These are phyloP conservation scores for Microplitis manilae DNA, from an alignment of 2,888 invertebrate genomes.

Conservation along the genomic window DNA sequence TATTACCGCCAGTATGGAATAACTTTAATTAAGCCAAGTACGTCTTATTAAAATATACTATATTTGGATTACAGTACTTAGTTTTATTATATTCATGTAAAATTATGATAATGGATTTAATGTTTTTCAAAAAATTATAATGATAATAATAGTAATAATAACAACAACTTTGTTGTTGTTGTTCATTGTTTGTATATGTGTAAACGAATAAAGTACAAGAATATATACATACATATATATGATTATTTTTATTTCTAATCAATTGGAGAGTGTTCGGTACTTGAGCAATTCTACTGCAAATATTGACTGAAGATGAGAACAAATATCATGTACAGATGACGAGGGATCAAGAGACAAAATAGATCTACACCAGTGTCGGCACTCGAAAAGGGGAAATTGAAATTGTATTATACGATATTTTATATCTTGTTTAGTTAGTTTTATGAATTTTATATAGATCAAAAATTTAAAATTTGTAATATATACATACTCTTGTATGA, in stretches of 20 bases:
- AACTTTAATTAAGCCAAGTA: too few species aligned
- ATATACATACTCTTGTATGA: too few species aligned
- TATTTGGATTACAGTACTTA: too few species aligned
- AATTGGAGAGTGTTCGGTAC: slow-evolving; percentile 22
- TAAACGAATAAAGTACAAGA: neutral
- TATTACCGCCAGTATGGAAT: too few species aligned
- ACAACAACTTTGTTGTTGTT: neutral
- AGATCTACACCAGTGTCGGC: slow-evolving; percentile 11
- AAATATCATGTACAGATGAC: slow-evolving; percentile 21
- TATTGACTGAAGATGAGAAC: slow-evolving; percentile 13
- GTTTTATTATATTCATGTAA: too few species aligned
- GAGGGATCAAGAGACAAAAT: slow-evolving; percentile 26
- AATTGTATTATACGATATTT: slow-evolving; percentile 1
- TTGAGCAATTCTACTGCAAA: slow-evolving; percentile 32
- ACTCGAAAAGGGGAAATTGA: slow-evolving; percentile 16
- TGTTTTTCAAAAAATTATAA: neutral
- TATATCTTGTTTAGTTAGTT: neutral
- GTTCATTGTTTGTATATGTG: neutral
- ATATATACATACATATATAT: neutral
- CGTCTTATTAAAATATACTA: too few species aligned
- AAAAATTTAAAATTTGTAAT: neutral
- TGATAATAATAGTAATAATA: neutral
- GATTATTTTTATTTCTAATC: slow-evolving; percentile 25
- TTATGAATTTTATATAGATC: neutral
- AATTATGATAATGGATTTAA: too few species aligned